Percentiles rank a stretch among this genome's conserved stretches.
These are phyloP conservation scores for Lobophora halterata DNA, from an alignment of 2,888 invertebrate genomes.

Conservation along the genomic window DNA sequence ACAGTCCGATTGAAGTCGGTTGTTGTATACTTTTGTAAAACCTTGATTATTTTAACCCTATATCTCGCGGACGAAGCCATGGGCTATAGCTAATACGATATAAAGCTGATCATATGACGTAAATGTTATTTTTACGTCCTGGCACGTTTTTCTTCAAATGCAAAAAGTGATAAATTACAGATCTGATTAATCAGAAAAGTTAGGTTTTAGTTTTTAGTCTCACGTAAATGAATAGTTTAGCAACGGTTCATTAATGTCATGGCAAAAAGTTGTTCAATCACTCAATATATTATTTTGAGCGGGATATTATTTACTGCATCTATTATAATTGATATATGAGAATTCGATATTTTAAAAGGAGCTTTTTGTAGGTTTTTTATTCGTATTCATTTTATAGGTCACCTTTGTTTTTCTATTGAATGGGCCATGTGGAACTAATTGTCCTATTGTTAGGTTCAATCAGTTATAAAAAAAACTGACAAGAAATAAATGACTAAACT, in stretches of 20 bases:
- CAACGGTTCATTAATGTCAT: too few species aligned
- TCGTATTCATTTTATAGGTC: constrained; percentile 13
- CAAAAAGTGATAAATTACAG: constrained; percentile 17
- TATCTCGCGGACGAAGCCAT: too few species aligned
- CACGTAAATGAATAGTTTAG: too few species aligned
- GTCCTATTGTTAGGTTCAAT: too few species aligned
- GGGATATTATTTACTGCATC: constrained; percentile 13
- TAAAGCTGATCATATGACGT: too few species aligned
- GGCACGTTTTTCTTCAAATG: constrained; percentile 20
- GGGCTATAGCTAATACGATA: too few species aligned
- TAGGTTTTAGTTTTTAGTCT: constrained; percentile 20
- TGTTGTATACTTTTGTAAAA: too few species aligned
- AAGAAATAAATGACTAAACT: too few species aligned
- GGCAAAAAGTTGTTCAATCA: constrained; percentile 22
- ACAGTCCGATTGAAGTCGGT: too few species aligned
- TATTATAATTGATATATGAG: constrained; percentile 5
- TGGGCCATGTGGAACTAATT: too few species aligned
- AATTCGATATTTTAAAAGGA: constrained; percentile 1
- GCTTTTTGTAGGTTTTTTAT: constrained; percentile 7
- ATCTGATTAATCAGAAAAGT: constrained; percentile 14
- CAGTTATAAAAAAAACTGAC: too few species aligned
- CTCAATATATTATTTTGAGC: constrained; percentile 26
- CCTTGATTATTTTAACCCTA: too few species aligned
- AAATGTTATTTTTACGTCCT: constrained; percentile 22
- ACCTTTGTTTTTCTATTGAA: constrained; percentile 6